Evolutionary conservation across 35 echinoderm and acorn worm species (phyloP), one percentile per base, ranked within the genome.

Genomic region (Lytechinus pictus): DNA sequence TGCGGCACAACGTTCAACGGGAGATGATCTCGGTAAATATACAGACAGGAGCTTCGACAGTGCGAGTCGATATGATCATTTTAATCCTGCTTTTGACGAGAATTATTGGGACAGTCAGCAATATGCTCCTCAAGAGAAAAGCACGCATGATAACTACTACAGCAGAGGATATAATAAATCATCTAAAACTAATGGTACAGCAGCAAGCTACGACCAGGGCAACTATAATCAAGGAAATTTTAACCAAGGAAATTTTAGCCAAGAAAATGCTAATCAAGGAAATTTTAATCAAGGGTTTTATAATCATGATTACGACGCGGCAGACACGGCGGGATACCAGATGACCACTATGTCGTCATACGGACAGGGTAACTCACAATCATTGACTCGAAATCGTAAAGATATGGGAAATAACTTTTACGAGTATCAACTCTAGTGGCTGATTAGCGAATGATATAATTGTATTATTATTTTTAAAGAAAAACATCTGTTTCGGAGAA

Each of bases 361-460:
- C 28, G n/a, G 88, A 12, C 88, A 90, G 88, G 29, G 44, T 33
- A 90, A 52, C 52, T 44, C 66, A 79, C 66, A 52, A 44, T 90
- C 88, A 33, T 27, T 54, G 5, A 33, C 88, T 90, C 52, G 13
- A 54, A 21, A 90, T 54, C 88, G 88, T 5, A 90, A 44, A 90
- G 28, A 10, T 13, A 54, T 90, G 28, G 88, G 88, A 0, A 90
- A 90, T 54, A 90, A 90, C 29, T 90, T 52, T 21, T 90, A 52
- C 52, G 88, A 90, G 52, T 90, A 90, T 21, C 88, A 90, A 90
- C 88, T 90, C 88, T 90, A 90, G 52, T 90, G 28, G 33, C 33
- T 44, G 33, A 44, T 44, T 44, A 44, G 1, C 33, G 33, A 44
- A 44, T 44, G 33, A 1, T 44, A 44, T 44, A 44, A 44, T 44